These are phyloP conservation scores for Bombyx huttoni DNA, from an alignment of 2,888 invertebrate species.

Conservation along the genomic window DNA sequence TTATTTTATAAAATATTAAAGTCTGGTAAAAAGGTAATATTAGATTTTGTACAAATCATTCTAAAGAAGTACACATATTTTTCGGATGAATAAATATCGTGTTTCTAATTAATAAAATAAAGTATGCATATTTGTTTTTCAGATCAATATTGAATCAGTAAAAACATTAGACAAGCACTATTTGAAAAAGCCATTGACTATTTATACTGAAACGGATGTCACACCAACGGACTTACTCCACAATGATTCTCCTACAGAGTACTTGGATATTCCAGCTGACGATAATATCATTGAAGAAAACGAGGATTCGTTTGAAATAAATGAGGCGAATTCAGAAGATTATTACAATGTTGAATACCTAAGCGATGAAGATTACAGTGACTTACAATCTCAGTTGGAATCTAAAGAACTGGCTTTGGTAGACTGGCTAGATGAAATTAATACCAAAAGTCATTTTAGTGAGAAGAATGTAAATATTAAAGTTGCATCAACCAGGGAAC, in stretches of 20 bases:
- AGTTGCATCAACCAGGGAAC: neutral
- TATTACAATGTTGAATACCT: constrained; percentile 24
- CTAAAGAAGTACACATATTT: neutral
- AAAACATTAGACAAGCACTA: too few relatives aligned
- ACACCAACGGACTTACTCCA: too few relatives aligned
- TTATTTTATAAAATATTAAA: constrained; percentile 32
- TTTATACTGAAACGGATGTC: neutral
- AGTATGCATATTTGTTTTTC: too few relatives aligned
- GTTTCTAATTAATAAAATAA: neutral
- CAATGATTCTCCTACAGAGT: constrained; percentile 14
- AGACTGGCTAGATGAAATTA: constrained; percentile 30
- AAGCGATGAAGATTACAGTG: constrained; percentile 28
- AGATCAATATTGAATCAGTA: too few relatives aligned
- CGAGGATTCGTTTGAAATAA: constrained; percentile 18
- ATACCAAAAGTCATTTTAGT: constrained; percentile 20
- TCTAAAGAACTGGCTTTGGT: constrained; percentile 42
- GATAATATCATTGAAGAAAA: constrained; percentile 15
- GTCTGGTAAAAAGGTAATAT: constrained; percentile 32
- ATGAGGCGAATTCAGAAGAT: constrained; percentile 5
- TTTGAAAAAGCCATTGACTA: too few relatives aligned
- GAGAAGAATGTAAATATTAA: constrained; percentile 17
- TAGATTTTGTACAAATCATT: neutral
- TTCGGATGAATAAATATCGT: too few relatives aligned
- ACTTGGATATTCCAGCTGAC: constrained; percentile 25
- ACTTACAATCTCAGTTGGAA: constrained; percentile 13